These are phyloP conservation scores for Portunus trituberculatus DNA, from an alignment of 1,140 invertebrate species.

Conservation along the genomic window DNA sequence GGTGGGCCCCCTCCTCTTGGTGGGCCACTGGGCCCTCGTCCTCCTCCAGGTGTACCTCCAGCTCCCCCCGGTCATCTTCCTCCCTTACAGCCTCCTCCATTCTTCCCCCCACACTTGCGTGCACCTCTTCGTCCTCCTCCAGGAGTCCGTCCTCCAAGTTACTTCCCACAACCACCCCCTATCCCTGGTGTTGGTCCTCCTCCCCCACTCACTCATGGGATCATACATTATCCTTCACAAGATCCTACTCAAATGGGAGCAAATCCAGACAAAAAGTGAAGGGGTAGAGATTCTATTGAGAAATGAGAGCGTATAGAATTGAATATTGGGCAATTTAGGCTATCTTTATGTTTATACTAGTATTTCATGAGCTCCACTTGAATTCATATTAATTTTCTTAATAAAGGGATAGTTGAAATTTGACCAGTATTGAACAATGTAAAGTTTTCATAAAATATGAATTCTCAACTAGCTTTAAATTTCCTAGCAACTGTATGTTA, in stretches of 20 bases:
- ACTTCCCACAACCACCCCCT: slow-evolving; percentile 82
- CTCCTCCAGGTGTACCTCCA: slow-evolving; percentile 80
- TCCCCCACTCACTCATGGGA: slow-evolving; percentile 77
- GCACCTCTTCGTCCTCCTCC: slow-evolving; percentile 79
- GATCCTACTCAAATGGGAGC: slow-evolving; percentile 94
- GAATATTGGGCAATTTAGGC: not conserved
- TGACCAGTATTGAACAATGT: too few relatives aligned
- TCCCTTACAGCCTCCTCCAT: slow-evolving; percentile 79
- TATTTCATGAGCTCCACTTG: not conserved
- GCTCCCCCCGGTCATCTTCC: slow-evolving; percentile 82
- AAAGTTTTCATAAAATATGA: too few relatives aligned
- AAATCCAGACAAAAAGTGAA: slow-evolving; percentile 76
- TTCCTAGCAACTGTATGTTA: too few relatives aligned
- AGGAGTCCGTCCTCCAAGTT: slow-evolving; percentile 78
- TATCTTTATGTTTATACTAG: not conserved
- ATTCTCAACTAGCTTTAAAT: too few relatives aligned
- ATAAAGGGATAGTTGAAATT: not conserved
- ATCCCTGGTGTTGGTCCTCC: slow-evolving; percentile 78
- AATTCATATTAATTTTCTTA: not conserved
- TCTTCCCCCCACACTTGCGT: slow-evolving; percentile 82
- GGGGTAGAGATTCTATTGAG: not conserved
- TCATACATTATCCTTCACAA: slow-evolving; percentile 95
- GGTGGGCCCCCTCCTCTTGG: slow-evolving; percentile 82
- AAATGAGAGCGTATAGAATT: not conserved
- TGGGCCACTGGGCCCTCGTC: slow-evolving; percentile 82